These are phyloP conservation scores for Grallaria varia DNA, from an alignment of 2,113 vertebrate species.

Conservation along the genomic window DNA sequence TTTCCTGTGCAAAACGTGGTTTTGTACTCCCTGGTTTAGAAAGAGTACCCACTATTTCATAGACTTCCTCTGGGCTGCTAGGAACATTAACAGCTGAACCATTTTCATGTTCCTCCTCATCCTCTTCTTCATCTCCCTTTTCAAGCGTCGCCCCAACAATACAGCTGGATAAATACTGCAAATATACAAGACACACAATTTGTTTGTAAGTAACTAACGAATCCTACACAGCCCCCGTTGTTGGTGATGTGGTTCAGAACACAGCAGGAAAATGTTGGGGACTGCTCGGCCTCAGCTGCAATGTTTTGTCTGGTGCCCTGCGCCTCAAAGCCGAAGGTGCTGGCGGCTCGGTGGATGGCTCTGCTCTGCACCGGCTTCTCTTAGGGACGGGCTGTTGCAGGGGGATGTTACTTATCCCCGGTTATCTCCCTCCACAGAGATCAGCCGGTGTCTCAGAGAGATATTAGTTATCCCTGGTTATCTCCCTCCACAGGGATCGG, in stretches of 20 bases:
- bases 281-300: no score
- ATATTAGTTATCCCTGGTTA: accelerated
- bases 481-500: accelerated
- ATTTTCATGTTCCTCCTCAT: constrained; percentile 61
- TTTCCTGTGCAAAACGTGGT: constrained; percentile 70
- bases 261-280: no score
- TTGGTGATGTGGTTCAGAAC: no score
- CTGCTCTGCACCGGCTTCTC: background rate
- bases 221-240: background rate
- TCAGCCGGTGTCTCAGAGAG: background rate
- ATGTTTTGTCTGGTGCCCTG: background rate
- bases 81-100: background rate
- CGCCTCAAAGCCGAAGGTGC: background rate
- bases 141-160: constrained; percentile 68
- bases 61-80: constrained; percentile 29
- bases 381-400: background rate
- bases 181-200: background rate
- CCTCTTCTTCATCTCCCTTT: constrained; percentile 25
- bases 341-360: background rate
- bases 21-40: background rate
- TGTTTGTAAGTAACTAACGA: background rate
- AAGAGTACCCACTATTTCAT: constrained; percentile 85
- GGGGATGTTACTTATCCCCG: no score
- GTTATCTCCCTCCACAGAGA: accelerated
- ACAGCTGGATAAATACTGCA: constrained; percentile 80